These are phyloP conservation scores for Penelope pileata DNA, from an alignment of 2,113 vertebrate genomes.

Conservation along the genomic window DNA sequence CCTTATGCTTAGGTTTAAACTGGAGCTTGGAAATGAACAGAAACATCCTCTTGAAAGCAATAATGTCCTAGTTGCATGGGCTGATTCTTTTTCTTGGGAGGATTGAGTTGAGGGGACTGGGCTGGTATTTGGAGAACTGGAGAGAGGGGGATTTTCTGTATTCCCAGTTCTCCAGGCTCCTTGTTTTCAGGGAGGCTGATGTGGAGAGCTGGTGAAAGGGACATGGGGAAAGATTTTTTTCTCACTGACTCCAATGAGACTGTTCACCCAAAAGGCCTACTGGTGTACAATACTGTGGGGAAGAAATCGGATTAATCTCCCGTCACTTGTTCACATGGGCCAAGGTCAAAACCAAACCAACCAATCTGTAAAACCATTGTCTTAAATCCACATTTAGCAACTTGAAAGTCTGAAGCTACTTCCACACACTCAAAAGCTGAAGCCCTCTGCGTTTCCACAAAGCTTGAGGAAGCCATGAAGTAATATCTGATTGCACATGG, in stretches of 20 bases:
- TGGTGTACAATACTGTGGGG: neutral
- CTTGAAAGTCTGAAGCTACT: too few species aligned
- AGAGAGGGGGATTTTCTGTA: neutral
- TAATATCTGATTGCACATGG: neutral
- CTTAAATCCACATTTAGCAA: neutral
- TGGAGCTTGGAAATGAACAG: neutral
- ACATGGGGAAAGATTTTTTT: neutral
- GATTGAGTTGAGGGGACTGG: neutral
- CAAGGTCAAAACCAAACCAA: neutral
- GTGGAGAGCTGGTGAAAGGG: neutral
- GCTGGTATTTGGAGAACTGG: neutral
- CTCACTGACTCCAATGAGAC: neutral
- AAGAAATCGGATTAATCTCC: neutral
- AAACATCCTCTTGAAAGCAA: neutral
- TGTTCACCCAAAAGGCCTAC: neutral
- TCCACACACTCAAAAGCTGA: neutral
- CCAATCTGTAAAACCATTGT: neutral
- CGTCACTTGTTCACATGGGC: neutral
- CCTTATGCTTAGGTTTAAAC: neutral
- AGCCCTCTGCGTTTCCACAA: neutral
- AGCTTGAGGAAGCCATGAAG: neutral
- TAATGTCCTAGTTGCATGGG: rapidly evolving
- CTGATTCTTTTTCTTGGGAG: neutral
- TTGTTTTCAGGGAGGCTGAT: neutral
- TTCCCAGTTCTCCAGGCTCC: neutral